Conservation (phyloP, 2,888 invertebrate genomes). For the Herminia tarsipennalis region DNA sequence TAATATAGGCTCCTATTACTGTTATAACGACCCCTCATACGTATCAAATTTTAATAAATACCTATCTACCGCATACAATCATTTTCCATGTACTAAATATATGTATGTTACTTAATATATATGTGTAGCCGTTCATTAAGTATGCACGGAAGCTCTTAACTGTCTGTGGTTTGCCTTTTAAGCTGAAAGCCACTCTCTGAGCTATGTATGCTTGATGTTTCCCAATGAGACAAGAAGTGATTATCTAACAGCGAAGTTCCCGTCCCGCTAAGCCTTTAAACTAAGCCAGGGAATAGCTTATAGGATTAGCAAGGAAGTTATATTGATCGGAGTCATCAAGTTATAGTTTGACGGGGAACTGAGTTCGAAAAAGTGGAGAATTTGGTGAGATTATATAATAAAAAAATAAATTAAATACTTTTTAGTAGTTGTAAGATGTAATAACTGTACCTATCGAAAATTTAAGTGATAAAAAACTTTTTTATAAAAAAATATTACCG, state of each 20-base stretch:
- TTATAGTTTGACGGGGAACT: too few species aligned
- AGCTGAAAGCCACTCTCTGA: conserved; percentile 3
- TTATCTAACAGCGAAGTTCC: conserved; percentile 10
- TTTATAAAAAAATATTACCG: too few species aligned
- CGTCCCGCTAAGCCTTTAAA: conserved; percentile 1
- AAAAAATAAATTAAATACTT: too few species aligned
- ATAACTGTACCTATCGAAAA: too few species aligned
- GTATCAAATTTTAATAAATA: neutral
- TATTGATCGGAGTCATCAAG: neutral
- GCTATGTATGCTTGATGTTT: conserved; percentile 4
- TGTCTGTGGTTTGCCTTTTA: neutral
- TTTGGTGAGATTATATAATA: too few species aligned
- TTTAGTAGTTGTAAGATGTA: too few species aligned
- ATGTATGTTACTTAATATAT: neutral
- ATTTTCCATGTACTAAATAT: neutral
- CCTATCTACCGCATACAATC: neutral
- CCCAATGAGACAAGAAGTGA: conserved; percentile 7
- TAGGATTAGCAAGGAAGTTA: neutral
- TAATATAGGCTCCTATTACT: too few species aligned
- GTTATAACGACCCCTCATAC: neutral
- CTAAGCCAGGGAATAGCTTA: conserved; percentile 1
- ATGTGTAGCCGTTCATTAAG: neutral
- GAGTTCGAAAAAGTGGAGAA: too few species aligned
- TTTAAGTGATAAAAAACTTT: too few species aligned
- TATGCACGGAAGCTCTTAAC: neutral